Conservation (phyloP, 2,888 invertebrate species). For the Heliconius erato region DNA sequence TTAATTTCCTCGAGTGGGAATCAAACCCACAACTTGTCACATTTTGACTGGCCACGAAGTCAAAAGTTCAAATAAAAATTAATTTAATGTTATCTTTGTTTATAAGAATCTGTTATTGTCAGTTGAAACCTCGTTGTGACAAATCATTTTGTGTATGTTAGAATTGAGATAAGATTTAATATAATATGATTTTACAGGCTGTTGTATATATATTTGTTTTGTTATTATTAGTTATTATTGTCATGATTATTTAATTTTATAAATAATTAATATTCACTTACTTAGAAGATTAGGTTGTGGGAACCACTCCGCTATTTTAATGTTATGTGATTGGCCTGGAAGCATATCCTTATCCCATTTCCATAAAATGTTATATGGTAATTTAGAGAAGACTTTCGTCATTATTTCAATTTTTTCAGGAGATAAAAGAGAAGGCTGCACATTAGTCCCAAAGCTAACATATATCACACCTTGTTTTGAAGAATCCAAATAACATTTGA, state of each 20-base stretch:
- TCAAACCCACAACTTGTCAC: no score
- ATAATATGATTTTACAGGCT: no score
- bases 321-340: conserved; percentile 61
- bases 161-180: no score
- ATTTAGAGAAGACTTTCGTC: conserved; percentile 57
- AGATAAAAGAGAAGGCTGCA: conserved; percentile 50
- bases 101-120: no score
- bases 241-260: neutral
- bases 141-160: no score
- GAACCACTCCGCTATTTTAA: conserved; percentile 66
- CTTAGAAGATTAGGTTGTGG: conserved; percentile 70
- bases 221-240: neutral
- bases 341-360: conserved; percentile 65
- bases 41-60: no score
- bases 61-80: no score
- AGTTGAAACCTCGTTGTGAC: no score
- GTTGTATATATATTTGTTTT: no score
- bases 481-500: conserved; percentile 62
- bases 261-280: conserved; percentile 44
- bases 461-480: conserved; percentile 68
- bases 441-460: conserved; percentile 69
- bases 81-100: no score
- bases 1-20: no score
- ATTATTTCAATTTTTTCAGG: conserved; percentile 53
- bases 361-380: conserved; percentile 69